A percentile compares a stretch with the other conserved stretches of the same genome.
These are phyloP conservation scores for Chinchilla lanigera DNA, from an alignment of 2,113 vertebrate genomes.

Conservation along the genomic window DNA sequence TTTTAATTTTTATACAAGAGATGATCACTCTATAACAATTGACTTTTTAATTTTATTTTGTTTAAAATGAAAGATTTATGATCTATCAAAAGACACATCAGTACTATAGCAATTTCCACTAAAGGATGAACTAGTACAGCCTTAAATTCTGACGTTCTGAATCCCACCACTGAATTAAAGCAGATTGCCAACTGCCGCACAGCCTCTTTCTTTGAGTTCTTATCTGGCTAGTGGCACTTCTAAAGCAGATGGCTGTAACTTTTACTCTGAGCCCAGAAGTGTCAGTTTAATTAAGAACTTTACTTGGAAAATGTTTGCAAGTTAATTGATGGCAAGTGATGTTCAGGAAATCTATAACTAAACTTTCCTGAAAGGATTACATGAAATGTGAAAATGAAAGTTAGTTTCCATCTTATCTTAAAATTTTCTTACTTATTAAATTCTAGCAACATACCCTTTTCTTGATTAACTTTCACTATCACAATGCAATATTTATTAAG, in stretches of 20 bases:
- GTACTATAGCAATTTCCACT: background rate
- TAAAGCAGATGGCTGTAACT: conserved; percentile 63
- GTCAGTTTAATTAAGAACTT: conserved; percentile 72
- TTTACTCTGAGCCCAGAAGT: conserved; percentile 49
- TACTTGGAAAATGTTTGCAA: conserved; percentile 69
- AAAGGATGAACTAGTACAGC: background rate
- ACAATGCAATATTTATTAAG: background rate
- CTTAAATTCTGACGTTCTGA: conserved; percentile 35
- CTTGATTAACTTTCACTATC: background rate
- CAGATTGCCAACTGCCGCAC: conserved; percentile 7
- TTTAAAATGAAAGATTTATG: no score
- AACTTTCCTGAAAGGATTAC: background rate
- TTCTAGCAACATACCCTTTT: background rate
- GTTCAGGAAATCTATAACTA: background rate
- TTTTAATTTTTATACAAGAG: background rate
- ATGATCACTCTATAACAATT: background rate
- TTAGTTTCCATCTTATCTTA: conserved; percentile 45
- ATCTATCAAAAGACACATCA: background rate
- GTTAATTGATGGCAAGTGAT: conserved; percentile 59
- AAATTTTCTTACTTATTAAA: conserved; percentile 56
- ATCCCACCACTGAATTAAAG: conserved; percentile 37
- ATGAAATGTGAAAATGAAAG: conserved; percentile 37
- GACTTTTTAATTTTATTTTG: background rate
- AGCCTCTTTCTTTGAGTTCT: background rate
- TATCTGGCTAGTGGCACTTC: conserved; percentile 47